phyloP scores from a whole-genome alignment of 2,797 vertebrate species.

The Todus mexicanus region DNA sequence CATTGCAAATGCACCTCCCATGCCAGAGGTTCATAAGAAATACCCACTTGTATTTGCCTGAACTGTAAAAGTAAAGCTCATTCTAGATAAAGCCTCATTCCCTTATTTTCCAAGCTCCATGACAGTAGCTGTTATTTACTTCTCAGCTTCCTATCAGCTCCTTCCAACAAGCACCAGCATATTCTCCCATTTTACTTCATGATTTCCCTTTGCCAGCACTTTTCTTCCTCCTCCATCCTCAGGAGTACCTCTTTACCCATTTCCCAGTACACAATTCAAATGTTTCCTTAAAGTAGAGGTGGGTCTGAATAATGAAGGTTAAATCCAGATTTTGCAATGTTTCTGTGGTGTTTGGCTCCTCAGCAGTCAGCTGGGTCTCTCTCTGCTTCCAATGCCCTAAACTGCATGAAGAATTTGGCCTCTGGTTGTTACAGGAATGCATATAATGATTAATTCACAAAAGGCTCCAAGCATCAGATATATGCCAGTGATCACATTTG shows the following conservation, averaged over 20 bases:
- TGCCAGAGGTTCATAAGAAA: not conserved
- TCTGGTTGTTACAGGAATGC: constrained; percentile 24
- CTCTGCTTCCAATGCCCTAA: not conserved
- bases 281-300: not conserved
- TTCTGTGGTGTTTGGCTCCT: constrained; percentile 5
- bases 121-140: not conserved
- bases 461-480: not conserved
- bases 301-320: not conserved
- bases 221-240: not conserved
- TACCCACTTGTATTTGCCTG: not conserved
- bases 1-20: not conserved
- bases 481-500: not conserved
- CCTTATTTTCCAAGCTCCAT: not conserved
- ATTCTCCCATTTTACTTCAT: not conserved
- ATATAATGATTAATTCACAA: constrained; percentile 29
- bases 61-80: not conserved
- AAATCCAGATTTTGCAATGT: not conserved
- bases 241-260: not conserved
- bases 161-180: not conserved
- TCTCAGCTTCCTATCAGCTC: not conserved
- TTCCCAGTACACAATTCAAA: not conserved
- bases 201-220: not conserved
- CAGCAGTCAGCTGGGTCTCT: not conserved
- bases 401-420: constrained; percentile 4
- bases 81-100: not conserved